These are phyloP conservation scores for Chaetophractus vellerosus DNA, from an alignment of 2,797 vertebrate genomes.

Conservation along the genomic window DNA sequence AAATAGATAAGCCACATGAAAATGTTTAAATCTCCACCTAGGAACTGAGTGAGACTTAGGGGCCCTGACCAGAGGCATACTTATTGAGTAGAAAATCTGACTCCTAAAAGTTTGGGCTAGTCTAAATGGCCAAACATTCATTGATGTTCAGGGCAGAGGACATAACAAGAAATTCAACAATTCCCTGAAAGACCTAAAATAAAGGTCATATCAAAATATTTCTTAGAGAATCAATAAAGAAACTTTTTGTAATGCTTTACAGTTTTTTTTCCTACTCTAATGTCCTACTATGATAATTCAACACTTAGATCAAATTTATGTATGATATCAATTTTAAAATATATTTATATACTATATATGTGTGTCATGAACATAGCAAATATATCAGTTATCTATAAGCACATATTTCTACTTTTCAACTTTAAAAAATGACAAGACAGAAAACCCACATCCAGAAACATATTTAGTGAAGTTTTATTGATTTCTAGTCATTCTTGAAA, in stretches of 20 bases:
- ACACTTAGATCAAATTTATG: background rate
- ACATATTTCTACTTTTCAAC: constrained; percentile 14
- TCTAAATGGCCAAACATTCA: background rate
- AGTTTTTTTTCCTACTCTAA: background rate
- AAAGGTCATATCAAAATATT: constrained; percentile 2
- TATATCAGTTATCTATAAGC: constrained; percentile 18
- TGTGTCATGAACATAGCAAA: constrained; percentile 1
- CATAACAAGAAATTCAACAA: background rate
- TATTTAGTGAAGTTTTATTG: constrained; percentile 36
- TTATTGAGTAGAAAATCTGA: constrained; percentile 43
- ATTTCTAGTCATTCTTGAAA: constrained; percentile 34
- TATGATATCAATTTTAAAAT: background rate
- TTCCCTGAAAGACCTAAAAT: background rate
- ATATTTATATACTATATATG: background rate
- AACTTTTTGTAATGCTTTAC: constrained; percentile 35
- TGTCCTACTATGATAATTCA: background rate
- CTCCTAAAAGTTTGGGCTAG: background rate
- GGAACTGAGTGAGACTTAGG: background rate
- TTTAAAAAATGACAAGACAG: background rate
- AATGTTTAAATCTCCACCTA: background rate
- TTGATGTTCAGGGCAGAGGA: background rate
- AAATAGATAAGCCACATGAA: background rate
- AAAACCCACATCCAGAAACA: constrained; percentile 3
- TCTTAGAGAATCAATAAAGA: background rate
- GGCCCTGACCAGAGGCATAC: background rate